These are phyloP conservation scores for Sander lucioperca DNA, from an alignment of 2,113 vertebrate species.

Conservation along the genomic window DNA sequence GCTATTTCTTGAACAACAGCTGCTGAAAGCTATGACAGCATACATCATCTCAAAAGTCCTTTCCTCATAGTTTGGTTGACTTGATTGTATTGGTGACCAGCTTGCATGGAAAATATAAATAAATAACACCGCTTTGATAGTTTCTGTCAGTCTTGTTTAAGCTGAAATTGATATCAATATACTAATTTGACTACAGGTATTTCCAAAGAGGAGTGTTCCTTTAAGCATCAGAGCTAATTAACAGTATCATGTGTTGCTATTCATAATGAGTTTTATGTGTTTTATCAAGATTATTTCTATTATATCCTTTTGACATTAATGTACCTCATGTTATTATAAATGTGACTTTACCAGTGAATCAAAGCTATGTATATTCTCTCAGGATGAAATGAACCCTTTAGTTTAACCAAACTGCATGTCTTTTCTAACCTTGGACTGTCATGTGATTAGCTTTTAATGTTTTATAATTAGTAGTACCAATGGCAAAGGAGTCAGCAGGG, in stretches of 20 bases:
- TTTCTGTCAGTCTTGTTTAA: neutral
- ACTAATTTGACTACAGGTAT: neutral
- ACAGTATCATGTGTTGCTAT: neutral
- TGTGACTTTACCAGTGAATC: slow-evolving; percentile 24
- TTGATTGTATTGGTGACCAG: neutral
- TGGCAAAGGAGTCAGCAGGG: slow-evolving; percentile 80
- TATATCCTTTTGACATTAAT: slow-evolving; percentile 1
- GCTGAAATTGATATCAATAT: neutral
- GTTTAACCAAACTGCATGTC: slow-evolving; percentile 71
- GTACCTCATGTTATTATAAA: slow-evolving; percentile 1
- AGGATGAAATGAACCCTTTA: slow-evolving; percentile 61
- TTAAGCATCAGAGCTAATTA: slow-evolving; percentile 7
- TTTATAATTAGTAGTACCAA: slow-evolving; percentile 83
- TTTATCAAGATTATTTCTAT: slow-evolving; percentile 5
- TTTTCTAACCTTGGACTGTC: slow-evolving; percentile 80
- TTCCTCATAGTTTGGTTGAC: slow-evolving; percentile 5
- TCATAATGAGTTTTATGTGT: neutral
- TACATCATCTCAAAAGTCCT: slow-evolving; percentile 7
- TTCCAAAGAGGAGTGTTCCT: neutral
- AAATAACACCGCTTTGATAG: neutral
- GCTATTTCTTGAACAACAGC: slow-evolving; percentile 44
- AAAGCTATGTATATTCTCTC: slow-evolving; percentile 20
- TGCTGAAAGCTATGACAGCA: slow-evolving; percentile 17
- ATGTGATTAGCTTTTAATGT: slow-evolving; percentile 86
- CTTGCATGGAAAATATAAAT: neutral